Evolutionary conservation across 2,113 vertebrate species (phyloP), one percentile per base, ranked within the genome.

Genomic region (Sinocyclocheilus rhinocerous): DNA sequence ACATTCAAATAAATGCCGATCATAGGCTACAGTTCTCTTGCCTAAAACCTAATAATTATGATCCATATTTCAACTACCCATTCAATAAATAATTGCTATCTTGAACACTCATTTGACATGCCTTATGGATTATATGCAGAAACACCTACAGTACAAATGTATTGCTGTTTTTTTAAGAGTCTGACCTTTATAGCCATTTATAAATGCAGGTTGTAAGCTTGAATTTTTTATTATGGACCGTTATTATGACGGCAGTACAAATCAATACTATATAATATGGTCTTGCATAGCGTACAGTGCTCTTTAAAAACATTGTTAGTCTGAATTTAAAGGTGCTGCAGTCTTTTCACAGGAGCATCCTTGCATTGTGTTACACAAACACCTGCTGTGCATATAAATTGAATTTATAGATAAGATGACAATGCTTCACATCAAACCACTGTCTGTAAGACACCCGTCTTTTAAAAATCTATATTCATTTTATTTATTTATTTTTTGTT

Each of bases 311-410:
- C 22, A 33, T 2, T 13, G 42, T n/a, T 52, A 22, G 50, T 50
- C 20, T 26, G 42, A 50, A 8, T 50, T 76, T 24, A 76, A 45
- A 50, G 3, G 5, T 15, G 11, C 73, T 26, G 42, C 12, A 12
- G 79, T 39, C 18, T 81, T 45, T 29, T 70, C 22, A 3, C 33
- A 18, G 10, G 4, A 79, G 72, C 7, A 13, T 63, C 59, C 39
- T 65, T 24, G 12, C 36, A 59, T 48, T 81, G 45, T n/a, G 36
- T 36, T 33, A 15, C 42, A 36, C 36, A 70, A 52, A 70, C 81
- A 29, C 63, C 63, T 1, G 18, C 45, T 33, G 81, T 70, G 81
- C 81, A 22, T 45, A 70, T 69, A 55, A 83, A 83, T 70, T 33
- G 81, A 70, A 70, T 55, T 70, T n/a, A 33, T 50, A 55, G 26